Evolutionary conservation across 2,888 invertebrate species (phyloP), one percentile per base, ranked within the genome.

Genomic region (Asteroscopus sphinx): DNA sequence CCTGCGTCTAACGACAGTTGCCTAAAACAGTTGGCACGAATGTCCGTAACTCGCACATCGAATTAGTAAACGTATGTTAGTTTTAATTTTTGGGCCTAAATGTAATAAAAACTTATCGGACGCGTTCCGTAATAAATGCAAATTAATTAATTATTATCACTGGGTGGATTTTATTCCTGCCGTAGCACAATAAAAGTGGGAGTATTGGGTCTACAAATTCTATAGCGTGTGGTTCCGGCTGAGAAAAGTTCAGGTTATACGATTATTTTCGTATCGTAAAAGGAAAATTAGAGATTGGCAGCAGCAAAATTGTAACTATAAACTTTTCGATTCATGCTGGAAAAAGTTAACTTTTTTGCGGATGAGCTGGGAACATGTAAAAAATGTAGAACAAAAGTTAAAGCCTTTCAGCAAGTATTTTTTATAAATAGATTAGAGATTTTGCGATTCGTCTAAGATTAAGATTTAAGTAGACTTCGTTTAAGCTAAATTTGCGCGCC

Each of bases 21-120:
- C 30, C 56, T 40, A 44, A 57, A 67, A 52, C 72, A 71, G 67
- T 69, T 74, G 75, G 54, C 52, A 52, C 52, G 37, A 57, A 62
- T 64, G 62, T 44, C 44, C 63, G 61, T 52, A 32, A 73, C 51
- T 56, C 51, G 51, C 49, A 47, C 62, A 54, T 72, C 65, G 71
- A 71, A 62, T 74, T 71, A 71, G 62, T 66, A 48, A 62, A 70
- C 58, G 65, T 52, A 57, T 68, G 64, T 53, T 56, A 64, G 53
- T 56, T 55, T 65, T 45, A 74, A 71, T 73, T 72, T 74, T 75
- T 72, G 76, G 72, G 73, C 56, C 39, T 49, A 67, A 71, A 71
- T 39, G 68, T 46, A 75, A 75, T 73, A 75, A 75, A 66, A 72
- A 72, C 57, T 72, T 73, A 58, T 68, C 45, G 48, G 64, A 39